Base-by-base conservation (phyloP, 2,113 vertebrate species). In the Sinocyclocheilus anshuiensis region DNA sequence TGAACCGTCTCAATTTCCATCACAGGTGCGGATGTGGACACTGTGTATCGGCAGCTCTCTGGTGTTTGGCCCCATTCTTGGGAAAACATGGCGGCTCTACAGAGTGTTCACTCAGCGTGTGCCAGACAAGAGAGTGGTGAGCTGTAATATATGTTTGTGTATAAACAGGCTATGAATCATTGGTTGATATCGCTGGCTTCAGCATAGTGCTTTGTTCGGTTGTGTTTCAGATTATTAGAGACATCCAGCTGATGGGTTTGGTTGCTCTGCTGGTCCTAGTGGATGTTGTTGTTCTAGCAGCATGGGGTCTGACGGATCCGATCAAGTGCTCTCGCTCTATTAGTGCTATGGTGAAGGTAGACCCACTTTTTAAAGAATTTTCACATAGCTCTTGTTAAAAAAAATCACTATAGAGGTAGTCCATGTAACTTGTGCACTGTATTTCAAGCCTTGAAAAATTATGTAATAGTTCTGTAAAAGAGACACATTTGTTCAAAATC, bases 71-170 rank as follows among this genome's bases (percentile, higher is more conserved):
- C 98, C 98, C 2, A 91, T 99, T 87, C 90, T 99, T 91, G 97
- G 97, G 9, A 99, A 99, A 91, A 99, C 97, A 10, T 99, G 98
- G 98, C 87, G 98, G 85, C 95, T 99, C 26, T 97, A 99, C 93
- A 95, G 94, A 90, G 97, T 99, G 85, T 99, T 99, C 92, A 98
- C 96, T 18, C 98, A 99, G 91, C 93, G 97, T 6, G 94, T 97
- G 42, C 98, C 98, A 0, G 97, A 99, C 92, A 99, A 97, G 91
- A 94, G 98, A 91, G 97, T 99, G 98, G 98, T 99, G 92, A 93
- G 97, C 61, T 65, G 24, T 50, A 1, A 24, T 15, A 50, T 24
- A 42, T 39, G 16, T 18, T 53, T 29, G 10, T 74, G 33, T 39
- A 45, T 63, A 13, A 42, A 24, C 20, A 75, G 39, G 11, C 72